Evolutionary conservation across 2,888 invertebrate species (phyloP).

Genomic region (Nephrotoma guestfalica): DNA sequence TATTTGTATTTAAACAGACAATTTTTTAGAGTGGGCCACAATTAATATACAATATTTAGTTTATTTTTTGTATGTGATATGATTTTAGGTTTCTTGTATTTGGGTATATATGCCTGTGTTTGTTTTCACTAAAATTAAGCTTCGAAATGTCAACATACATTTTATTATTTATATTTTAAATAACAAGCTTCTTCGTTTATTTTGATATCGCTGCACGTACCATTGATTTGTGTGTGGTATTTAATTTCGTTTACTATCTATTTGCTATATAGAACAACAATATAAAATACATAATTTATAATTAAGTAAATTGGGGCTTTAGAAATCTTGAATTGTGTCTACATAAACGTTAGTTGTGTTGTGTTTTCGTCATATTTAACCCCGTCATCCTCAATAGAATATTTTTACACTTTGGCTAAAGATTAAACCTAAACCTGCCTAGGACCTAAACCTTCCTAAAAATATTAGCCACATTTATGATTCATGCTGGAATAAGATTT

Average conservation of each 20-base stretch:
- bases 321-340: conserved; percentile 6
- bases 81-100: neutral
- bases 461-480: no score
- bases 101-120: neutral
- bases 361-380: no score
- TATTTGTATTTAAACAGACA: neutral
- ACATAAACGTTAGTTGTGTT: no score
- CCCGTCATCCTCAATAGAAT: no score
- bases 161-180: neutral
- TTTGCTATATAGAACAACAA: neutral
- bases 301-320: neutral
- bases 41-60: neutral
- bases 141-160: neutral
- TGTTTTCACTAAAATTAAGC: neutral
- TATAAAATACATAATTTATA: neutral
- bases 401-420: no score
- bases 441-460: no score
- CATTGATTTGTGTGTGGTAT: neutral
- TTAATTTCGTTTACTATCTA: neutral
- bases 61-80: neutral
- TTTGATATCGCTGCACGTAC: neutral
- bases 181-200: neutral
- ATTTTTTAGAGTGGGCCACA: neutral
- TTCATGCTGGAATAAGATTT: no score
- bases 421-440: no score